Evolutionary conservation across 2,113 vertebrate species (phyloP).

Genomic region (Archilochus colubris): DNA sequence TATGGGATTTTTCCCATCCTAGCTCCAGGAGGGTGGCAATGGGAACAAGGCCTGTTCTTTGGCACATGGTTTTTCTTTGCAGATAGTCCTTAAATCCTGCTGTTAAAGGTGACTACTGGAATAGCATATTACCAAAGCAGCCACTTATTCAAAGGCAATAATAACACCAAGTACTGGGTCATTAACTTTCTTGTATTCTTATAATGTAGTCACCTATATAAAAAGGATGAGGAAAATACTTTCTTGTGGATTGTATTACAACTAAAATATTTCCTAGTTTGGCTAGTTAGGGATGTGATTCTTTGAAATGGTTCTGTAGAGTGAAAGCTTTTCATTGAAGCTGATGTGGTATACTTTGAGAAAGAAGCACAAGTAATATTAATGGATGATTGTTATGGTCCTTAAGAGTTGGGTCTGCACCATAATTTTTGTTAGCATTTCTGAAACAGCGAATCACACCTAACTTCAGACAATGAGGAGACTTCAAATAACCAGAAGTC

Average conservation of each 20-base stretch:
- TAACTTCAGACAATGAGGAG: background rate
- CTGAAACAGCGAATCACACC: background rate
- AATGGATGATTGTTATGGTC: background rate
- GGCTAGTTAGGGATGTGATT: background rate
- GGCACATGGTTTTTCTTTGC: background rate
- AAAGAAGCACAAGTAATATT: background rate
- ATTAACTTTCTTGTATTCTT: background rate
- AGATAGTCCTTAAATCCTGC: background rate
- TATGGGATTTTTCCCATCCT: background rate
- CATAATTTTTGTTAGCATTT: background rate
- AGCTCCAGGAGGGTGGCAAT: background rate
- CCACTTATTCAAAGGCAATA: background rate
- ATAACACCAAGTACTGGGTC: background rate
- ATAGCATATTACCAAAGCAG: background rate
- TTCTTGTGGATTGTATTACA: accelerated
- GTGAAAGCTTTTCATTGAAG: accelerated
- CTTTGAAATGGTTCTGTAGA: background rate
- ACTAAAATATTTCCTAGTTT: background rate
- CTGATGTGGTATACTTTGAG: background rate
- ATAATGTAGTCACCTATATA: background rate
- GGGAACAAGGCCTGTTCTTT: background rate
- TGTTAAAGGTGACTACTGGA: background rate
- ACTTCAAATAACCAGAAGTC: background rate
- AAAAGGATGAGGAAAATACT: background rate
- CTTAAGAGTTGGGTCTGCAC: background rate